These are phyloP conservation scores for Enchytraeus crypticus DNA, from an alignment of 2,888 invertebrate species.

Conservation along the genomic window DNA sequence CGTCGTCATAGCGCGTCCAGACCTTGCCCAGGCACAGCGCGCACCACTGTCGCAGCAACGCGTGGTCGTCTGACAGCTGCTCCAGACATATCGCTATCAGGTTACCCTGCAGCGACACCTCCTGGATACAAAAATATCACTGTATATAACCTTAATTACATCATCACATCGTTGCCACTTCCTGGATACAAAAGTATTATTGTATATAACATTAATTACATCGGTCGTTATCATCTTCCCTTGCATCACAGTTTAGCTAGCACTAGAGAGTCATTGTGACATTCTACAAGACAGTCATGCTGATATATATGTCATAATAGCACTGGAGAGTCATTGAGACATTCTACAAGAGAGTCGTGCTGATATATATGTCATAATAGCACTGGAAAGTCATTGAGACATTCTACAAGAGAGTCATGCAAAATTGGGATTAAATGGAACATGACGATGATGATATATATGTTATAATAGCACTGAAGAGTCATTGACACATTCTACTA, in stretches of 20 bases:
- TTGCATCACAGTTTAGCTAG: too few species aligned
- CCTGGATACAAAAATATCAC: slow-evolving; percentile 48
- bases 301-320: too few species aligned
- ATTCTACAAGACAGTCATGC: too few species aligned
- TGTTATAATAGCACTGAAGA: background rate
- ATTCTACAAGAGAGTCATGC: too few species aligned
- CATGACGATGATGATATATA: background rate
- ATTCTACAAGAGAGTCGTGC: too few species aligned
- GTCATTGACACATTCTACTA: background rate
- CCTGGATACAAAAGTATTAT: slow-evolving; percentile 1
- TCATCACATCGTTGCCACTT: too few species aligned
- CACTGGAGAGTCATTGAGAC: too few species aligned
- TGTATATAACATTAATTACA: background rate
- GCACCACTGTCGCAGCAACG: slow-evolving; percentile 62
- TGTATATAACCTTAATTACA: too few species aligned
- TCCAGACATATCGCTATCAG: slow-evolving; percentile 85
- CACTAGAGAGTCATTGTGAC: too few species aligned
- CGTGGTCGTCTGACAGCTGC: slow-evolving; percentile 61
- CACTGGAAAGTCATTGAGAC: too few species aligned
- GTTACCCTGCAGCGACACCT: slow-evolving; percentile 78
- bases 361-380: too few species aligned
- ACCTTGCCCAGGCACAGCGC: slow-evolving; percentile 73
- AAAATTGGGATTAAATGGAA: too few species aligned
- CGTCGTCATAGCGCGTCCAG: slow-evolving; percentile 47
- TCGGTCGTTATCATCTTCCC: background rate